Evolutionary conservation across 2,797 vertebrate genomes (phyloP).

Genomic region (Poeciliopsis presidionis): DNA sequence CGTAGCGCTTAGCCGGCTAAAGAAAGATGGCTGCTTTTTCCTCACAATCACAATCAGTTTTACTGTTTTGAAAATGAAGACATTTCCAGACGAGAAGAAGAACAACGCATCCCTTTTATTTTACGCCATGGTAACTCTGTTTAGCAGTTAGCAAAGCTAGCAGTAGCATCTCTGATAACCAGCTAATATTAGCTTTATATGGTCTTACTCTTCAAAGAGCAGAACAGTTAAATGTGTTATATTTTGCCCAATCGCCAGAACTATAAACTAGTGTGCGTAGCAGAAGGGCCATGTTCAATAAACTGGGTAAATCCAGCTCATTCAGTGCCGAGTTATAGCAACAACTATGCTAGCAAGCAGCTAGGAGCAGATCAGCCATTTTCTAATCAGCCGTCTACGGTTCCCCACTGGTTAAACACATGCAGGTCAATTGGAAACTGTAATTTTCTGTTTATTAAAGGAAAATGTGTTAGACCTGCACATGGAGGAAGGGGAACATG

Average conservation of each 20-base stretch:
- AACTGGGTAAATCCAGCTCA: background rate
- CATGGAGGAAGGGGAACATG: background rate
- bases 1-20: background rate
- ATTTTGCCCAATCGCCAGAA: background rate
- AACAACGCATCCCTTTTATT: background rate
- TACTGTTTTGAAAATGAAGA: background rate
- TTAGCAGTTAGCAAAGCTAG: background rate
- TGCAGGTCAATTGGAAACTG: background rate
- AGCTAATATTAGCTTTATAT: background rate
- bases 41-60: background rate
- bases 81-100: background rate
- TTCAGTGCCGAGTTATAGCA: background rate
- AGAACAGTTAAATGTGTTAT: background rate
- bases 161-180: background rate
- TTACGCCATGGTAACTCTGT: background rate
- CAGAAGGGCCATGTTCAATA: background rate
- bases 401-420: background rate
- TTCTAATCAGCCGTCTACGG: background rate
- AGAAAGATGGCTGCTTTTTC: background rate
- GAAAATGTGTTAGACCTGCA: background rate
- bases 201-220: too few species aligned
- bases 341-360: background rate
- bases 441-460: background rate
- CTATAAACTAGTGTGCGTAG: background rate
- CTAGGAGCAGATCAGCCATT: background rate